A percentile compares a stretch with the other conserved stretches of the same genome.
Evolutionary conservation across 2,113 vertebrate species (phyloP).

Genomic region (Myodes glareolus): DNA sequence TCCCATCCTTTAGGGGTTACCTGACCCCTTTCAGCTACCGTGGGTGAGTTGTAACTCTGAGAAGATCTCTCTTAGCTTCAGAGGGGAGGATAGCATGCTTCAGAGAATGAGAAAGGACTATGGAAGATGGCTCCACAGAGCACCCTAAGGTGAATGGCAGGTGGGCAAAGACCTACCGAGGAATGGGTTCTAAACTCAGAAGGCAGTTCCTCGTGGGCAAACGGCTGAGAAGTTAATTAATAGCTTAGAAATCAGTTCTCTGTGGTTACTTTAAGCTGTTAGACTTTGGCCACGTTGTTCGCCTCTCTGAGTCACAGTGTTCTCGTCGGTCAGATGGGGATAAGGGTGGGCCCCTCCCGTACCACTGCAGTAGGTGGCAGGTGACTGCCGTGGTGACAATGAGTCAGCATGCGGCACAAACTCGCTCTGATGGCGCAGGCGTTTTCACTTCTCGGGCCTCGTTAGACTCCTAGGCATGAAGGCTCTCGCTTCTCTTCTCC

Average conservation of each 20-base stretch:
- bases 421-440: no score
- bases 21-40: neutral
- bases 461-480: neutral
- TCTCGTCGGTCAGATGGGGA: neutral
- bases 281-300: slow-evolving; percentile 38
- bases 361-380: neutral
- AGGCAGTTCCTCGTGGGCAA: neutral
- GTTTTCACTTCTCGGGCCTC: no score
- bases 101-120: neutral
- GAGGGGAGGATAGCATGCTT: neutral
- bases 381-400: neutral
- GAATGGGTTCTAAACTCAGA: neutral
- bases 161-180: neutral
- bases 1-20: neutral
- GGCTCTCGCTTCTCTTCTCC: neutral
- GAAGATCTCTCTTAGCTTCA: neutral
- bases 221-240: slow-evolving; percentile 37
- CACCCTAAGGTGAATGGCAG: neutral
- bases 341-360: neutral
- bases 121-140: neutral
- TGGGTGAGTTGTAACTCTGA: neutral
- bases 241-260: slow-evolving; percentile 42
- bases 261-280: neutral
- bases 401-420: neutral
- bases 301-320: slow-evolving; percentile 46